Percentiles rank a stretch among this genome's conserved stretches.
phyloP scores from a whole-genome alignment of 2,888 invertebrate species.

The Neria commutata region DNA sequence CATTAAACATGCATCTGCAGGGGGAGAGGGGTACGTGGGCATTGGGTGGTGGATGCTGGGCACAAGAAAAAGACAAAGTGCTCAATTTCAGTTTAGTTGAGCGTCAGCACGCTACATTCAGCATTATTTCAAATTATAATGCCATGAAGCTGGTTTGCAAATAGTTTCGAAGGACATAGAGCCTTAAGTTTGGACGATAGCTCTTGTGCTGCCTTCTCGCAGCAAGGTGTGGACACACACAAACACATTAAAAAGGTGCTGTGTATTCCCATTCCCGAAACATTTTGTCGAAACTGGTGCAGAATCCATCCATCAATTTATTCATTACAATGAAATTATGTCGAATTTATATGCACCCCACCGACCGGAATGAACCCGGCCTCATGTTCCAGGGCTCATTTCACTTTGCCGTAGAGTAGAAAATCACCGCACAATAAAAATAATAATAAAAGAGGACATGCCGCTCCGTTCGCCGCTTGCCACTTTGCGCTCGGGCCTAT shows the following conservation, averaged over 20 bases:
- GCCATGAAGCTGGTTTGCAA: too few species aligned
- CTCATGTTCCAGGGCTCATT: conserved; percentile 30
- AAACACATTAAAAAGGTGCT: too few species aligned
- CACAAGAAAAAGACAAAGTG: not conserved
- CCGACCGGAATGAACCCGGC: conserved; percentile 2
- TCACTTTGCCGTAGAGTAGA: conserved; percentile 26
- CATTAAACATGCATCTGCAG: not conserved
- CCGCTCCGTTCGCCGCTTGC: conserved; percentile 21
- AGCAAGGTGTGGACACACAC: too few species aligned
- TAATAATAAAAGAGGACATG: conserved; percentile 56
- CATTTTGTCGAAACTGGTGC: conserved; percentile 40
- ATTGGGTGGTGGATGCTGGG: not conserved
- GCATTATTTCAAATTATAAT: too few species aligned
- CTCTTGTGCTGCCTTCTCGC: too few species aligned
- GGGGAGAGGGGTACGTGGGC: not conserved
- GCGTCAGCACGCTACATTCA: conserved; percentile 8
- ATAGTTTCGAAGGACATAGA: too few species aligned
- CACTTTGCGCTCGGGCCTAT: not conserved
- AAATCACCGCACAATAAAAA: conserved; percentile 59
- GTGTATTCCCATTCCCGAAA: conserved; percentile 30
- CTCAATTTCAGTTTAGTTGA: conserved; percentile 24
- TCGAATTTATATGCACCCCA: conserved; percentile 62
- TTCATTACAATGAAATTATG: conserved; percentile 62
- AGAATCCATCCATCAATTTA: conserved; percentile 61
- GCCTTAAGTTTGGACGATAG: too few species aligned